These are phyloP conservation scores for Euura lappo DNA, from an alignment of 1,140 invertebrate genomes.

Conservation along the genomic window DNA sequence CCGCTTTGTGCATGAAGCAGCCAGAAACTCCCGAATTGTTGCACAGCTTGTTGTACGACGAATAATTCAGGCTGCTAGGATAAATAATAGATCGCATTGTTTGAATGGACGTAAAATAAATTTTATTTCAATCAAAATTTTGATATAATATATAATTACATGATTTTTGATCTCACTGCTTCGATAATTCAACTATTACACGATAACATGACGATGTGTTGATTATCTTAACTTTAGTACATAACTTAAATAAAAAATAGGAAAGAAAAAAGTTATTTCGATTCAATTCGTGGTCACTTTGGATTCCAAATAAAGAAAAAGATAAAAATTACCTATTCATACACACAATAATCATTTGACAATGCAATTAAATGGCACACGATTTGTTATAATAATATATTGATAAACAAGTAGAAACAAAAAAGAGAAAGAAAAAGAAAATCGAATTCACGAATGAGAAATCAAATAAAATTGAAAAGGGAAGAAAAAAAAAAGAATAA, in stretches of 20 bases:
- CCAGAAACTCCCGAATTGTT: conserved; percentile 53
- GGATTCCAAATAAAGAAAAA: too few relatives aligned
- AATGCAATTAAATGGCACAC: too few relatives aligned
- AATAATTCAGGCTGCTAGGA: conserved; percentile 23
- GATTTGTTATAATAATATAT: too few relatives aligned
- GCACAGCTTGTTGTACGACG: conserved; percentile 52
- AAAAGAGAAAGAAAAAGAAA: too few relatives aligned
- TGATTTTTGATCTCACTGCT: neutral
- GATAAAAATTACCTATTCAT: too few relatives aligned
- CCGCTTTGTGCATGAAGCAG: conserved; percentile 45
- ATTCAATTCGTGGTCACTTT: too few relatives aligned
- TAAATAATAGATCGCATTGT: neutral
- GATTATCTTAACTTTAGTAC: neutral
- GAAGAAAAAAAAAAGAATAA: too few relatives aligned
- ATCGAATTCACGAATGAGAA: too few relatives aligned
- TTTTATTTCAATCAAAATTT: neutral
- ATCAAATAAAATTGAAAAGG: too few relatives aligned
- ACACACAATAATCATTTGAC: too few relatives aligned
- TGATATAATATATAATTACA: neutral
- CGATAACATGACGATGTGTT: neutral
- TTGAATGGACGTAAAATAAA: neutral
- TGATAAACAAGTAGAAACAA: too few relatives aligned
- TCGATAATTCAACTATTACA: neutral
- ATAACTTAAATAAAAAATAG: neutral
- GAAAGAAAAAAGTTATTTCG: too few relatives aligned